These are phyloP conservation scores for Spilarctia lutea DNA, from an alignment of 2,888 invertebrate genomes.

Conservation along the genomic window DNA sequence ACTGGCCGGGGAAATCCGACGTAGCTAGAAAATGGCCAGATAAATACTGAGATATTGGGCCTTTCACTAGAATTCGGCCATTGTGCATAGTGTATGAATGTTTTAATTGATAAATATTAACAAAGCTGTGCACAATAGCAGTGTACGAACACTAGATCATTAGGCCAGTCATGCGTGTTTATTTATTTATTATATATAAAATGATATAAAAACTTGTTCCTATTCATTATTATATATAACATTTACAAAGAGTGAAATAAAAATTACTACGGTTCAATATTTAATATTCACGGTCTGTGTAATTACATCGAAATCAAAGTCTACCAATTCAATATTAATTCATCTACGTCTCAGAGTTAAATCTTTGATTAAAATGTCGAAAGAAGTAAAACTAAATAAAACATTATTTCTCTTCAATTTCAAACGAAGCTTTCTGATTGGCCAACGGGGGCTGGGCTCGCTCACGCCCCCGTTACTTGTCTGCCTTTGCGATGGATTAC, in stretches of 20 bases:
- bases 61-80: neutral
- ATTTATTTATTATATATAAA: neutral
- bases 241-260: neutral
- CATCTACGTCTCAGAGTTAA: constrained; percentile 10
- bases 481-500: constrained; percentile 26
- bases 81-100: neutral
- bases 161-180: neutral
- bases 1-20: constrained; percentile 18
- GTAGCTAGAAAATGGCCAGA: neutral
- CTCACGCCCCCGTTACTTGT: constrained; percentile 26
- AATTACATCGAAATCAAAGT: neutral
- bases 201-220: no score
- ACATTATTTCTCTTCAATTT: constrained; percentile 33
- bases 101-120: neutral
- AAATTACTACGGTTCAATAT: neutral
- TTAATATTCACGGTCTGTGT: neutral
- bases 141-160: neutral
- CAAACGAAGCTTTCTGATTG: constrained; percentile 31
- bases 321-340: neutral
- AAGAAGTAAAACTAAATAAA: constrained; percentile 27
- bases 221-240: neutral
- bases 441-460: constrained; percentile 20
- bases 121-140: neutral
- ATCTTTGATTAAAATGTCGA: constrained; percentile 38
- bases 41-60: constrained; percentile 14